A percentile compares a stretch with the other conserved stretches of the same genome.
Conservation (phyloP, 2,113 vertebrate species). For the Chionomys nivalis region DNA sequence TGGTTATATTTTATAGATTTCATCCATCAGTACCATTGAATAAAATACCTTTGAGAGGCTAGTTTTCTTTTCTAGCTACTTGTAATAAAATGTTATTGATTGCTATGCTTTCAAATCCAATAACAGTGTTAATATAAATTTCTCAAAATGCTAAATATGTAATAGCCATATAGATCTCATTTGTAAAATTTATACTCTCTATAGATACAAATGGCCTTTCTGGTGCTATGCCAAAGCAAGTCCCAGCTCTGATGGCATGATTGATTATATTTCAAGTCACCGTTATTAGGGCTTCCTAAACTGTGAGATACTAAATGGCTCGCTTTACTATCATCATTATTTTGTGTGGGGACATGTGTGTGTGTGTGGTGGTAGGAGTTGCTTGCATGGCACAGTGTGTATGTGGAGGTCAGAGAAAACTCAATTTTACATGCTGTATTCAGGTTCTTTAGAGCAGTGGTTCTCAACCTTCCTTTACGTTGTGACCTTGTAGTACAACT, state of each 20-base stretch:
- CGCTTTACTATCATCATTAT: background rate
- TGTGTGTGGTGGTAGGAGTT: background rate
- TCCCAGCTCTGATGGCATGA: background rate
- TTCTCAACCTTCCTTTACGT: background rate
- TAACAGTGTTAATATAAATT: background rate
- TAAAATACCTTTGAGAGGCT: background rate
- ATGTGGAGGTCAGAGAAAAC: background rate
- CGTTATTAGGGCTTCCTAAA: background rate
- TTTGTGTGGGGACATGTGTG: background rate
- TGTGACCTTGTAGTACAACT: background rate
- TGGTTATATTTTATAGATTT: background rate
- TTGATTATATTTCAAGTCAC: background rate
- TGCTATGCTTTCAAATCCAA: background rate
- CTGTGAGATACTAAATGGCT: background rate
- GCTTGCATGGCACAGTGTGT: background rate
- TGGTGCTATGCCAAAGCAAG: background rate
- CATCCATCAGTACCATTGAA: background rate
- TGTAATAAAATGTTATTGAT: background rate
- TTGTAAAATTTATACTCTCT: conserved; percentile 37
- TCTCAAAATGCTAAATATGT: background rate
- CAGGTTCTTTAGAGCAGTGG: background rate
- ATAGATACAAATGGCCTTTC: background rate
- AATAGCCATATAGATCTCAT: conserved; percentile 22
- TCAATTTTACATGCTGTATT: background rate
- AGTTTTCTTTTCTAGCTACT: conserved; percentile 6